Evolutionary conservation across 2,888 invertebrate species (phyloP), one percentile per base, ranked within the genome.

Genomic region (Hedya salicella): DNA sequence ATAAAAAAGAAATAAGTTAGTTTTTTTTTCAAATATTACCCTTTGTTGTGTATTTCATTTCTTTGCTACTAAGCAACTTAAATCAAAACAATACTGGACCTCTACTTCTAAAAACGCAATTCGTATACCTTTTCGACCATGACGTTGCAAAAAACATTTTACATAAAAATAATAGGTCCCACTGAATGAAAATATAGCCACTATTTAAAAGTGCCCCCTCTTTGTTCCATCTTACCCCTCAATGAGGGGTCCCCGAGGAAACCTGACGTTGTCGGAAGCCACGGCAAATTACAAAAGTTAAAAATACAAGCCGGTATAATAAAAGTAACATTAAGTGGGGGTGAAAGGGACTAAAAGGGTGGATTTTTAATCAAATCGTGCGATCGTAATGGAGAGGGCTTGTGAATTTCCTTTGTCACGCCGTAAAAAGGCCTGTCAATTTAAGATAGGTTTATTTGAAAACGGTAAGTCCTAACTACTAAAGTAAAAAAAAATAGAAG

Each of bases 251-350:
- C 65, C 52, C 65, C 5, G 17, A 25, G 52, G 65, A 46, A 46
- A 0, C 46, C 39, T 14, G 30, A 21, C 42, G 53, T 5, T 11
- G 39, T 39, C 19, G 50, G 44, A 65, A 46, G 52, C 17, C 44
- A 21, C 11, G 36, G 25, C 39, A 19, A 60, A 53, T 60, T 60
- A 39, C 52, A 39, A 25, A 53, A 60, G 65, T 65, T 60, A 65
- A 65, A 65, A 60, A 53, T 60, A 65, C 52, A 65, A 65, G 52
- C 21, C 39, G 46, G 17, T 19, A 48, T 49, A 59, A 59, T 48
- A 59, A 36, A 59, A 48, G 36, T 39, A 17, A 46, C 44, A 57
- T 44, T 57, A 57, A 57, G 44, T 57, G n/a, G 46, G 32, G 57
- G 8, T n/a, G 44, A 46, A 17, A 46, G 1, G 30, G 32, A 32